Evolutionary conservation across 2,113 vertebrate species (phyloP).

Genomic region (Nansenia antarctica): DNA sequence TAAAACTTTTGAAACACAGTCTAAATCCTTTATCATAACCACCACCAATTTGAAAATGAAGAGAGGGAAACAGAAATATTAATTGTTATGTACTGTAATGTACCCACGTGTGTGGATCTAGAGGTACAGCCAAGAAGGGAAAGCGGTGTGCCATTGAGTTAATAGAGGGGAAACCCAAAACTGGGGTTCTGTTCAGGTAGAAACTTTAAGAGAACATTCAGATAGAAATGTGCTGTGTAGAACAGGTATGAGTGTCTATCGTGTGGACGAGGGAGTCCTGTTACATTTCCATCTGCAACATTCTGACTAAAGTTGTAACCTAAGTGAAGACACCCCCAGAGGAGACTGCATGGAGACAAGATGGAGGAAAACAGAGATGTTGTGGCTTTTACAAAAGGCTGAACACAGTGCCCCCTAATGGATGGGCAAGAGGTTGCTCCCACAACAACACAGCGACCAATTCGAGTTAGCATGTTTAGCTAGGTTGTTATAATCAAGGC

Average conservation of each 20-base stretch:
- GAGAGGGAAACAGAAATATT: slow-evolving; percentile 67
- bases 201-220: no score
- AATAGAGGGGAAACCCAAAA: slow-evolving; percentile 42
- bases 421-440: slow-evolving; percentile 71
- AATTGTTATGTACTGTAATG: slow-evolving; percentile 50
- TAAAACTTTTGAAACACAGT: slow-evolving; percentile 61
- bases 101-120: slow-evolving; percentile 58
- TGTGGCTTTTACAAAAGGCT: slow-evolving; percentile 54
- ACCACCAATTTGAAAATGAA: slow-evolving; percentile 73
- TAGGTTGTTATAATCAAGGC: slow-evolving; percentile 16
- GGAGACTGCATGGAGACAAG: slow-evolving; percentile 42
- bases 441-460: slow-evolving; percentile 27
- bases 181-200: no score
- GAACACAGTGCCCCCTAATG: slow-evolving; percentile 68
- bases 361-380: slow-evolving; percentile 53
- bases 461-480: slow-evolving; percentile 6
- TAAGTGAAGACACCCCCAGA: no score
- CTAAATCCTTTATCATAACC: slow-evolving; percentile 72
- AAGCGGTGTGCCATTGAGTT: slow-evolving; percentile 60
- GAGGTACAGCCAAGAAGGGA: slow-evolving; percentile 46
- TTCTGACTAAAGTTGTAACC: no score
- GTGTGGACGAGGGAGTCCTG: no score
- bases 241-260: no score
- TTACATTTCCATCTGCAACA: no score
- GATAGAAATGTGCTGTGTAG: no score